A percentile compares a stretch with the other conserved stretches of the same genome.
These are phyloP conservation scores for Atta colombica DNA, from an alignment of 1,140 invertebrate species.

Conservation along the genomic window DNA sequence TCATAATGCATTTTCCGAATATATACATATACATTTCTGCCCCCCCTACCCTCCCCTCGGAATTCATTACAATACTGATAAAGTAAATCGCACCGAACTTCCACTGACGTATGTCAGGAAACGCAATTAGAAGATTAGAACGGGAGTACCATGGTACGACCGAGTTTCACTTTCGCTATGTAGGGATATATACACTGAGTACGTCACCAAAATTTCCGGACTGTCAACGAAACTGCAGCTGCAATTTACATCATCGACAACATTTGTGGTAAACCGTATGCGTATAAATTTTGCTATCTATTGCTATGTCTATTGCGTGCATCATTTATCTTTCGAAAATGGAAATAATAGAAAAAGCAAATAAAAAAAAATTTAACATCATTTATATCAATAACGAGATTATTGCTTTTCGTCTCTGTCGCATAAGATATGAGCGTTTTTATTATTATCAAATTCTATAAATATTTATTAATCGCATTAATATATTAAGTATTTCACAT, in stretches of 20 bases:
- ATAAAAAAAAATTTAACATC: not conserved
- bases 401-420: not conserved
- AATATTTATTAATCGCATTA: too few species aligned
- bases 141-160: constrained; percentile 29
- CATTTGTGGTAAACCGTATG: constrained; percentile 26
- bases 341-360: constrained; percentile 1
- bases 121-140: constrained; percentile 63
- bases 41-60: not conserved
- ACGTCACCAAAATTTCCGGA: constrained; percentile 45
- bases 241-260: constrained; percentile 48
- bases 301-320: not conserved
- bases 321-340: constrained; percentile 9
- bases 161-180: constrained; percentile 38
- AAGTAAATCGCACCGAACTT: constrained; percentile 27
- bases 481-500: too few species aligned
- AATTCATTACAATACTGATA: constrained; percentile 54
- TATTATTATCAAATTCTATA: too few species aligned
- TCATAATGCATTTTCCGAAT: constrained; percentile 24
- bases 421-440: not conserved
- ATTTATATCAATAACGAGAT: not conserved
- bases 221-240: constrained; percentile 53
- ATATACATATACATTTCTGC: not conserved
- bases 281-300: not conserved
- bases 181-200: constrained; percentile 1
- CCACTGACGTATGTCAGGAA: constrained; percentile 38